Percentiles rank a stretch among this genome's conserved stretches.
Evolutionary conservation across 2,113 vertebrate species (phyloP).

Genomic region (Strigops habroptila): DNA sequence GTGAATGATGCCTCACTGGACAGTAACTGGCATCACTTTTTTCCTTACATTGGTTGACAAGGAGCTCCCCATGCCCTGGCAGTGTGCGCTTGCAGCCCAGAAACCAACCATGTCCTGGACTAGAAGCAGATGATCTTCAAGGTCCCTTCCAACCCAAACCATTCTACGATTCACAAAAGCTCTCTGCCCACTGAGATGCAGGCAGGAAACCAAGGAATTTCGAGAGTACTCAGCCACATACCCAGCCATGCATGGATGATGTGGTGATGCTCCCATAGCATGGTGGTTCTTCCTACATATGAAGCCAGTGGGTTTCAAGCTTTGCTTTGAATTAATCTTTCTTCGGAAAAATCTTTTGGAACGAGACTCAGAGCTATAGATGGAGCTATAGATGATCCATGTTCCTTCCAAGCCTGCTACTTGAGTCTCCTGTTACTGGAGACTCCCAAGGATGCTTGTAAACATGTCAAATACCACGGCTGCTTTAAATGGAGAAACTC

Average conservation of each 20-base stretch:
- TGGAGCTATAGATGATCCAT: neutral
- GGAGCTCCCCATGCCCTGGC: too few species aligned
- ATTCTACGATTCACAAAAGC: neutral
- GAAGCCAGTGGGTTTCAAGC: neutral
- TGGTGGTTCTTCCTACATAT: rapidly evolving
- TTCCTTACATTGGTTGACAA: too few species aligned
- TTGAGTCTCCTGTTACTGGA: neutral
- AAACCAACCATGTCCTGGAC: too few species aligned
- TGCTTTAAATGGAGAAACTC: neutral
- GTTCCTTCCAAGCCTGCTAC: neutral
- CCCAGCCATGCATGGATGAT: neutral
- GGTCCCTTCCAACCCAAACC: neutral
- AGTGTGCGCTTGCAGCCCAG: too few species aligned
- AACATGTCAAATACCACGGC: neutral
- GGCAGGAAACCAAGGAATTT: neutral
- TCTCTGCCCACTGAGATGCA: neutral
- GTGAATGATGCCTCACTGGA: neutral
- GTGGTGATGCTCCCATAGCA: neutral
- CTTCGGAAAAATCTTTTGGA: neutral
- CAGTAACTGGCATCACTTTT: neutral
- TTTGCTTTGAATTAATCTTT: neutral
- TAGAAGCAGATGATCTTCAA: neutral
- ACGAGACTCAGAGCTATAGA: rapidly evolving
- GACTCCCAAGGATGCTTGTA: neutral
- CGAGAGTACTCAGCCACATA: neutral